Percentiles rank a stretch among this genome's conserved stretches.
phyloP scores from a whole-genome alignment of 1,140 invertebrate species.

The Protaetia brevitarsis region DNA sequence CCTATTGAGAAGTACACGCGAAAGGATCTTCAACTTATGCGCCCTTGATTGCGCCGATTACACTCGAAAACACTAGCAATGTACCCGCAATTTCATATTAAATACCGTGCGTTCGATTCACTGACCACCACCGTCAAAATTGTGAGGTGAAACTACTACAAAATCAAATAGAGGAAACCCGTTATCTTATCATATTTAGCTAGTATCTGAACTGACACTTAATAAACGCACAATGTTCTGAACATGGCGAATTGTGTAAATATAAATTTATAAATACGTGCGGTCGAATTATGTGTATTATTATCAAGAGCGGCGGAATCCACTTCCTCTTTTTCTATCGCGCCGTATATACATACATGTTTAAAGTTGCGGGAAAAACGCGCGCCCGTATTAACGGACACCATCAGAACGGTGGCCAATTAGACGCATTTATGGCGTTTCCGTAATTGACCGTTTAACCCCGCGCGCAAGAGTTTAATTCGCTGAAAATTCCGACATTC shows the following conservation, averaged over 20 bases:
- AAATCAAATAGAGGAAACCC: conserved; percentile 3
- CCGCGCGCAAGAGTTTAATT: neutral
- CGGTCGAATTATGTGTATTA: conserved; percentile 1
- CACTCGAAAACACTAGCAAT: neutral
- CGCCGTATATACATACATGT: neutral
- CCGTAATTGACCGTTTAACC: conserved; percentile 8
- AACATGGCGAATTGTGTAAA: conserved; percentile 6
- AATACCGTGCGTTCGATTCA: neutral
- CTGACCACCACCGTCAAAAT: neutral
- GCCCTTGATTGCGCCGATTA: neutral
- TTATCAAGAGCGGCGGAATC: conserved; percentile 4
- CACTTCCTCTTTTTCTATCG: neutral
- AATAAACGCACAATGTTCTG: neutral
- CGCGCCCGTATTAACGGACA: neutral
- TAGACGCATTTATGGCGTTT: neutral
- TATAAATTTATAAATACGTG: conserved; percentile 8
- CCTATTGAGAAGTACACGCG: too few species aligned
- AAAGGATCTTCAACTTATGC: neutral
- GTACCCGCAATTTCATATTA: neutral
- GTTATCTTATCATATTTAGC: conserved; percentile 13
- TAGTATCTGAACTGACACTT: conserved; percentile 3
- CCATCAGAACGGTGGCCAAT: neutral
- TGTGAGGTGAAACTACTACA: neutral
- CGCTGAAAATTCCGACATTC: neutral
- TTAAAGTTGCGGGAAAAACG: neutral